Evolutionary conservation across 2,113 vertebrate genomes (phyloP).

Genomic region (Struthio camelus): DNA sequence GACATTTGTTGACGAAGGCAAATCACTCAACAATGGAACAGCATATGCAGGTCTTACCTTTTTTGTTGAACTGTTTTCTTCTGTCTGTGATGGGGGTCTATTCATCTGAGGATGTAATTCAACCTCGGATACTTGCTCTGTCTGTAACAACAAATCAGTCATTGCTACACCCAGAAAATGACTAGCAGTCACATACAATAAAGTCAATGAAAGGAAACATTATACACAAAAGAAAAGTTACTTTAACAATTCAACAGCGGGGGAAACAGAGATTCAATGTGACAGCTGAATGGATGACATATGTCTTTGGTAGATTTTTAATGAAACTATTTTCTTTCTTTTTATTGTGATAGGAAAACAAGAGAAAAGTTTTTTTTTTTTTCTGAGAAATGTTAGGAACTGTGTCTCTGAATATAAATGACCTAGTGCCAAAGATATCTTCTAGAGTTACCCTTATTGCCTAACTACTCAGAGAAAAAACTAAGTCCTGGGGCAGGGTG

Average conservation of each 20-base stretch:
- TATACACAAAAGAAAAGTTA: constrained; percentile 40
- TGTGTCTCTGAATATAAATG: neutral
- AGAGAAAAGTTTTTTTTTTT: neutral
- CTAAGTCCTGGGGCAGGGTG: neutral
- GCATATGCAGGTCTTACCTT: constrained; percentile 76
- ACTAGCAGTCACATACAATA: constrained; percentile 38
- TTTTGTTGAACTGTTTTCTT: constrained; percentile 80
- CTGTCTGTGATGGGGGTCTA: constrained; percentile 70
- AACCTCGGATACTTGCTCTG: constrained; percentile 77
- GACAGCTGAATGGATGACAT: constrained; percentile 9
- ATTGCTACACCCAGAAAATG: constrained; percentile 33
- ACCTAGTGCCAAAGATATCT: neutral
- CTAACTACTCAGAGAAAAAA: neutral
- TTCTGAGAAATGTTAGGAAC: neutral
- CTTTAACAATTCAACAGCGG: constrained; percentile 22
- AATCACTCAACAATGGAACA: neutral
- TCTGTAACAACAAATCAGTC: constrained; percentile 78
- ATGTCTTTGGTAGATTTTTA: neutral
- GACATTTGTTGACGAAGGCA: neutral
- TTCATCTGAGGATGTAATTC: constrained; percentile 75
- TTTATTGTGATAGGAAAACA: neutral
- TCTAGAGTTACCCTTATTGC: neutral
- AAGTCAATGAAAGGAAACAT: constrained; percentile 35
- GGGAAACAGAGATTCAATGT: neutral
- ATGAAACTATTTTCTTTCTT: neutral